Conservation (phyloP, 2,888 invertebrate species). For the Aelia acuminata region DNA sequence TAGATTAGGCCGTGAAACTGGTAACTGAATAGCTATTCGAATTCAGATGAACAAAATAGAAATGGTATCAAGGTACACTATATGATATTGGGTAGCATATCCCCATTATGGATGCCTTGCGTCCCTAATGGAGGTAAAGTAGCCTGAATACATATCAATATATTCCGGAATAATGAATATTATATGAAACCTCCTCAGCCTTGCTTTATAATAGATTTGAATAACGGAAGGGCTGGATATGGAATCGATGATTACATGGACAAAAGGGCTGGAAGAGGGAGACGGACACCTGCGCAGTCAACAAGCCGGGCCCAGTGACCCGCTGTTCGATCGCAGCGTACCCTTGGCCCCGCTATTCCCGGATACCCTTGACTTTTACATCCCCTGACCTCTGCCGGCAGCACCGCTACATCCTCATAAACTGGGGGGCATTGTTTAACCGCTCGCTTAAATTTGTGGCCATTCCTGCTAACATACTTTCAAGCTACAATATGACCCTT, state of each 20-base stretch:
- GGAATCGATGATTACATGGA: not conserved
- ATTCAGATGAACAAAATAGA: no score
- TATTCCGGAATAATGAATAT: not conserved
- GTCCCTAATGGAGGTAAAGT: no score
- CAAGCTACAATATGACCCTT: no score
- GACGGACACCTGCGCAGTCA: conserved; percentile 33
- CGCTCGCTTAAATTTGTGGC: not conserved
- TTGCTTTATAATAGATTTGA: not conserved
- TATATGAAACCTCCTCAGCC: not conserved
- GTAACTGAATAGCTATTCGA: no score
- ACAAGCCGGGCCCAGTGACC: conserved; percentile 19
- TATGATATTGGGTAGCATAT: no score
- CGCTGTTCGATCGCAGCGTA: not conserved
- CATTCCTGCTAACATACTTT: not conserved
- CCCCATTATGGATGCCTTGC: no score
- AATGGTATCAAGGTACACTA: no score
- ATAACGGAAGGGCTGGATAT: not conserved
- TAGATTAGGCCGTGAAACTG: no score
- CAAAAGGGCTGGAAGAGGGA: not conserved
- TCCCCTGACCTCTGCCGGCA: conserved; percentile 66
- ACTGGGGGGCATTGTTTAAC: not conserved
- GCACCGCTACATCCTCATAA: conserved; percentile 66
- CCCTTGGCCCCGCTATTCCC: conserved; percentile 40
- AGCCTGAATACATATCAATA: not conserved
- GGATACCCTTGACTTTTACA: conserved; percentile 44